phyloP scores from a whole-genome alignment of 1,140 invertebrate species.

The silkworm (Bombyx mori) region DNA sequence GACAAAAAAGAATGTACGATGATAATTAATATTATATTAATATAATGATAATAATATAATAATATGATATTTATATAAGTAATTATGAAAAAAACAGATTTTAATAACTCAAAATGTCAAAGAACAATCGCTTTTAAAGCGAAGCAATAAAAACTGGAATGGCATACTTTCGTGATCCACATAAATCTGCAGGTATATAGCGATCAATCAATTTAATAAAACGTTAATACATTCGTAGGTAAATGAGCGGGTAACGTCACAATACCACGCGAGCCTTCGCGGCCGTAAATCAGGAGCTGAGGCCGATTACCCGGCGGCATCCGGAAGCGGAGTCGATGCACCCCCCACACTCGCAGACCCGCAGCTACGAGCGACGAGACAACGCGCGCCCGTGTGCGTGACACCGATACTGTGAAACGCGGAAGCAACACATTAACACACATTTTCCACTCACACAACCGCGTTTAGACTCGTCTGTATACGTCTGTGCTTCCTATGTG shows the following conservation, averaged over 20 bases:
- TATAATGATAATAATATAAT: too few species aligned
- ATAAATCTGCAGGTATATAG: constrained; percentile 3
- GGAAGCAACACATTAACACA: constrained; percentile 60
- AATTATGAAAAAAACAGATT: too few species aligned
- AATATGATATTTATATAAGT: too few species aligned
- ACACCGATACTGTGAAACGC: constrained; percentile 48
- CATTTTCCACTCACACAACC: constrained; percentile 43
- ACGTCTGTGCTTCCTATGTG: constrained; percentile 27
- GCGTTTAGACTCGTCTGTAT: constrained; percentile 14
- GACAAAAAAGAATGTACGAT: too few species aligned
- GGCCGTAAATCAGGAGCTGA: constrained; percentile 53
- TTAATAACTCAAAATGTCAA: too few species aligned
- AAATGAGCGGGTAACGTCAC: constrained; percentile 43
- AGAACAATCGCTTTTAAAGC: neutral
- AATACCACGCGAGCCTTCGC: constrained; percentile 61
- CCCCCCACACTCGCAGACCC: constrained; percentile 36
- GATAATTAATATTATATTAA: too few species aligned
- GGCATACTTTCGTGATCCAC: neutral
- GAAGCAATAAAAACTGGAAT: neutral
- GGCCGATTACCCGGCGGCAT: constrained; percentile 56
- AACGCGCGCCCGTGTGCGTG: constrained; percentile 30
- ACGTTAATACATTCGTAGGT: constrained; percentile 16
- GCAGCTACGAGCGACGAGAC: constrained; percentile 10
- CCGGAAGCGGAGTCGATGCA: constrained; percentile 65
- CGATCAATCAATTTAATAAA: constrained; percentile 17